phyloP scores from a whole-genome alignment of 2,797 vertebrate genomes.

The Pterois miles region DNA sequence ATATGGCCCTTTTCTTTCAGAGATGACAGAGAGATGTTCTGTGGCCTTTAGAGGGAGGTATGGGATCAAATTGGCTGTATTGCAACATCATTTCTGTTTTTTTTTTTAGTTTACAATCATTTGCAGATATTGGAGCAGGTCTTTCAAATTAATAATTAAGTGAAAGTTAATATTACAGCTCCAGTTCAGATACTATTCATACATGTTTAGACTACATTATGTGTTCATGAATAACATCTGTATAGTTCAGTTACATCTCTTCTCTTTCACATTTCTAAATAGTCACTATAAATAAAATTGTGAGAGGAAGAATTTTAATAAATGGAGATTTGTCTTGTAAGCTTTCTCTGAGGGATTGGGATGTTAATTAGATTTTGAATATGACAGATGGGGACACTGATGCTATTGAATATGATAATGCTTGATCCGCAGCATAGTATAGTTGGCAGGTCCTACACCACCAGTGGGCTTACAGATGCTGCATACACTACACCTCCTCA shows the following conservation, averaged over 20 bases:
- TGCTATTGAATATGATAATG: slow-evolving; percentile 28
- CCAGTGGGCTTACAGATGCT: not conserved
- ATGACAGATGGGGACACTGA: slow-evolving; percentile 39
- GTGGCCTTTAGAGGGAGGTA: slow-evolving; percentile 23
- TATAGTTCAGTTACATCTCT: not conserved
- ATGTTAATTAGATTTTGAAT: slow-evolving; percentile 48
- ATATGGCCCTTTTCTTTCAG: slow-evolving; percentile 74
- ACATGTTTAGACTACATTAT: not conserved
- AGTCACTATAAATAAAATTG: not conserved
- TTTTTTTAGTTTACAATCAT: not conserved
- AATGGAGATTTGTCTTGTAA: slow-evolving; percentile 28
- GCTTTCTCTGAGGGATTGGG: slow-evolving; percentile 23
- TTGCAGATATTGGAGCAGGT: not conserved
- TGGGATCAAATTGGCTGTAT: not conserved
- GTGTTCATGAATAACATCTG: not conserved
- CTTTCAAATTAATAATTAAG: not conserved
- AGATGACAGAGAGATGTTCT: slow-evolving; percentile 49
- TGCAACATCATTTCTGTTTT: not conserved
- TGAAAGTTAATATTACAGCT: not conserved
- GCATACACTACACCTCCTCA: not conserved
- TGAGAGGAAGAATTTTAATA: slow-evolving; percentile 16
- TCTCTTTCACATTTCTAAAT: not conserved
- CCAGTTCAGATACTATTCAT: not conserved
- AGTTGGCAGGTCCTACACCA: not conserved
- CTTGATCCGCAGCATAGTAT: slow-evolving; percentile 14